phyloP scores from a whole-genome alignment of 2,113 vertebrate species.

The Zosterops japonicus region DNA sequence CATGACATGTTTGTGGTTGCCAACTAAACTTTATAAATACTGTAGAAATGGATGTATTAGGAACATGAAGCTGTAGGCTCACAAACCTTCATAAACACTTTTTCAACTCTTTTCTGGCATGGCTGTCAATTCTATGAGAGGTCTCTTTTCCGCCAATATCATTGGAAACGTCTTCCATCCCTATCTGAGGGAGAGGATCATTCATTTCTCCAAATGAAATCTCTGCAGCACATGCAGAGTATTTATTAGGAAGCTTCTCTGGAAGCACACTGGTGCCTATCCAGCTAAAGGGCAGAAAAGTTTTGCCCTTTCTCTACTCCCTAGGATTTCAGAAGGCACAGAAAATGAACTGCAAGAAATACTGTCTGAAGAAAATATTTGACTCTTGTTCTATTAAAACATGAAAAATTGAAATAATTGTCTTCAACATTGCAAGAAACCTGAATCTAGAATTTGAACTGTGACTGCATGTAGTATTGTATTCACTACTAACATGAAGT shows the following conservation, averaged over 20 bases:
- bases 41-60: not conserved
- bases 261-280: not conserved
- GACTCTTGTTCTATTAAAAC: not conserved
- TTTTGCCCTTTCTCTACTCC: not conserved
- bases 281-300: not conserved
- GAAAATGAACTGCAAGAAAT: not conserved
- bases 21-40: not conserved
- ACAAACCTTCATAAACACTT: not conserved
- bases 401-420: not conserved
- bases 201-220: not conserved
- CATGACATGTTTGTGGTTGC: not conserved
- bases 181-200: not conserved
- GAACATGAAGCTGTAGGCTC: not conserved
- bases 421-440: not conserved
- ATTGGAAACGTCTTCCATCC: not conserved
- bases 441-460: not conserved
- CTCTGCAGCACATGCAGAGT: not conserved
- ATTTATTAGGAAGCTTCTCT: not conserved
- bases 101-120: not conserved
- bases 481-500: not conserved
- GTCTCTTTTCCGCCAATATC: not conserved
- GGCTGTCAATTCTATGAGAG: not conserved
- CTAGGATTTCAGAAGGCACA: not conserved
- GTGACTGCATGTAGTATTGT: not conserved
- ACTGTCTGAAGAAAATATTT: not conserved